Evolutionary conservation across 2,888 invertebrate species (phyloP), one percentile per base, ranked within the genome.

Genomic region (Smittia aterrima): DNA sequence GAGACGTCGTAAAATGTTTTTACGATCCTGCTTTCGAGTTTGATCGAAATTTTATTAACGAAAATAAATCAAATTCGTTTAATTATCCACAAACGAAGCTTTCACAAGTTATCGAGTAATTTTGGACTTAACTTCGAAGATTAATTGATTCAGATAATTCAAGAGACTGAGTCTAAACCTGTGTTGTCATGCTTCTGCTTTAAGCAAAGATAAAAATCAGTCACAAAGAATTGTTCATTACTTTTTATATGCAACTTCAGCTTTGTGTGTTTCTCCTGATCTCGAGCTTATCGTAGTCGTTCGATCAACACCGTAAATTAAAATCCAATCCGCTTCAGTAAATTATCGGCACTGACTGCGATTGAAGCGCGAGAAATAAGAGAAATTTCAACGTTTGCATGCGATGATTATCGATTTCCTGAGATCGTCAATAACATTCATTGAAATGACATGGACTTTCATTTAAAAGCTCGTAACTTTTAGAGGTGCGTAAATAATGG

Each of bases 151-250:
- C n/a, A 53, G n/a, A 16, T 53, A 53, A 53, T 53, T n/a, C 7
- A 9, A 11, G 40, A 9, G 40, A 40, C 11, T 40, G 11, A 40
- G 40, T 40, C 11, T 40, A n/a, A n/a, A n/a, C n/a, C n/a, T n/a
- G n/a, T n/a, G n/a, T n/a, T n/a, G n/a, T n/a, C n/a, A n/a, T 70
- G 18, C 70, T 27, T 70, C 53, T 70, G 22, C 18, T 70, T 70
- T n/a, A n/a, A 70, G 24, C 70, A 70, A 27, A 70, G 70, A 70
- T 70, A 27, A 70, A 47, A 70, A 54, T 70, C 70, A 70, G 41
- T 32, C 38, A n/a, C 2, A 40, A 18, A 67, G 67, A 67, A 27
- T 67, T 9, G 40, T 67, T 67, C 32, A 67, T 67, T 67, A 67
- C 20, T 67, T 67, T 67, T 16, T 66, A 13, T 22, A 6, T 32